These are phyloP conservation scores for Pristionchus mayeri DNA, from an alignment of 2,888 invertebrate genomes.

Conservation along the genomic window DNA sequence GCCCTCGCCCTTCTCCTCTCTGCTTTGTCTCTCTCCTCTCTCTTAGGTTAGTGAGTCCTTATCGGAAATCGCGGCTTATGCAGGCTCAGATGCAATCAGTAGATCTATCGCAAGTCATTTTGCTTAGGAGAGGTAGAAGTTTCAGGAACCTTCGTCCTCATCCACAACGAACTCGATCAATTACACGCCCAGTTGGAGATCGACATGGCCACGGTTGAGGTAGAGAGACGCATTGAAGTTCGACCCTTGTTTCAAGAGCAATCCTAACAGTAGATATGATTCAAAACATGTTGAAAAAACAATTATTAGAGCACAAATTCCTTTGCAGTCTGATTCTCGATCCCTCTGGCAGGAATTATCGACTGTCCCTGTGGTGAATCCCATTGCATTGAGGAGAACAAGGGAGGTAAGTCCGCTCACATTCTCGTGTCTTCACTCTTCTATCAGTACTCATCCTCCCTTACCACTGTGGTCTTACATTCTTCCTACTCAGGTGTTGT, in stretches of 20 bases:
- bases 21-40: background rate
- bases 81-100: no score
- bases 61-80: no score
- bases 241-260: no score
- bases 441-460: background rate
- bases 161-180: slow-evolving; percentile 19
- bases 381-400: background rate
- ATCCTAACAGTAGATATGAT: no score
- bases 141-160: slow-evolving; percentile 23
- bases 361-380: background rate
- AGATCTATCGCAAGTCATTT: no score
- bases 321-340: background rate
- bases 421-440: background rate
- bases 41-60: background rate
- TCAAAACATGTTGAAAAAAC: background rate
- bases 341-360: slow-evolving; percentile 22
- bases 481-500: background rate
- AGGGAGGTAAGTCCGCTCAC: background rate
- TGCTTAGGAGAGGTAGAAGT: no score
- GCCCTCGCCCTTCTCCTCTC: slow-evolving; percentile 23
- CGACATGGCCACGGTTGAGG: slow-evolving; percentile 33
- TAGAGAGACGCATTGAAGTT: no score
- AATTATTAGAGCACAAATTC: background rate
- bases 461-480: background rate
- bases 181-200: background rate